phyloP scores from a whole-genome alignment of 2,113 vertebrate species.

The Phoenicopterus ruber region DNA sequence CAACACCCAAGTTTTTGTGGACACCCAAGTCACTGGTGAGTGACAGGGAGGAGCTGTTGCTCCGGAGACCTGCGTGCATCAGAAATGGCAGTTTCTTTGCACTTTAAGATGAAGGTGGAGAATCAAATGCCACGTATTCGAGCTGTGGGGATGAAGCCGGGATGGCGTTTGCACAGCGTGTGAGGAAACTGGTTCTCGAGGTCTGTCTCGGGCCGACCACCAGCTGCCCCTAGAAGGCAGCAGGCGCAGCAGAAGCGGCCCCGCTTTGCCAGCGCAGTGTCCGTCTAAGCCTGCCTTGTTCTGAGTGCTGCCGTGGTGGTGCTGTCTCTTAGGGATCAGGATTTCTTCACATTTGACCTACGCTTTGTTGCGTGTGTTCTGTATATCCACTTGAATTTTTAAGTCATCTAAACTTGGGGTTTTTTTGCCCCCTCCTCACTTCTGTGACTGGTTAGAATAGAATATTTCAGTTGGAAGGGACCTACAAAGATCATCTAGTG shows the following conservation, averaged over 20 bases:
- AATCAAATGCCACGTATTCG: neutral
- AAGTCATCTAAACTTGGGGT: neutral
- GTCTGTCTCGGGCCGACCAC: neutral
- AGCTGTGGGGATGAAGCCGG: neutral
- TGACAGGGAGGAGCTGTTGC: neutral
- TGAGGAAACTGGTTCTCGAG: neutral
- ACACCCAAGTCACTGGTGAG: neutral
- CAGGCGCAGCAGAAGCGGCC: neutral
- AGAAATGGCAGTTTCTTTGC: neutral
- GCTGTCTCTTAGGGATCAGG: neutral
- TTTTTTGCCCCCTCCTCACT: neutral
- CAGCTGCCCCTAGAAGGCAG: neutral
- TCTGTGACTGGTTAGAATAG: neutral
- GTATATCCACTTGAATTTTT: neutral
- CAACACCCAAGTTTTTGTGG: neutral
- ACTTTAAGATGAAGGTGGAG: neutral
- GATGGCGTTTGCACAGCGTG: rapidly evolving
- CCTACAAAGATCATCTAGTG: neutral
- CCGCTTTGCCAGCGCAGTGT: neutral
- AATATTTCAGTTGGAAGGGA: neutral
- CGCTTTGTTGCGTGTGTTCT: neutral
- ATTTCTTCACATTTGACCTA: neutral
- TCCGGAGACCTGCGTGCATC: too few relatives aligned
- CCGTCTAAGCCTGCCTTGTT: neutral
- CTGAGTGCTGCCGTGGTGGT: rapidly evolving